Evolutionary conservation across 2,113 vertebrate species (phyloP).

Genomic region (Podarcis muralis): DNA sequence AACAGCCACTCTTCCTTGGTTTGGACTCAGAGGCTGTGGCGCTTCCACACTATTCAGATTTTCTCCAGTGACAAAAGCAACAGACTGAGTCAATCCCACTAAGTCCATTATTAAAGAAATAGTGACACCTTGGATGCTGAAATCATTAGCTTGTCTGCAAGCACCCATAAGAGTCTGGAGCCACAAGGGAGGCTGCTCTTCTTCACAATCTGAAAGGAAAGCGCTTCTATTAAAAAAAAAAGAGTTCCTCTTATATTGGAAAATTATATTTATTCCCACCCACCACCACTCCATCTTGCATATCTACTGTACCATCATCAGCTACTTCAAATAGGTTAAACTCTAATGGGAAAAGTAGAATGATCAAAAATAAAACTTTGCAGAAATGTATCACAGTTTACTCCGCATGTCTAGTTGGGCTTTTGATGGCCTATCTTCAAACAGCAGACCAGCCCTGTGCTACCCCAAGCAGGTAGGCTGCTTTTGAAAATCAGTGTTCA

Average conservation of each 20-base stretch:
- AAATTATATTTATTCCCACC: not conserved
- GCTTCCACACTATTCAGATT: conserved; percentile 82
- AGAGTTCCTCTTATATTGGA: not conserved
- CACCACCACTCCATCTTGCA: not conserved
- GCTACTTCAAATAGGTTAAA: not conserved
- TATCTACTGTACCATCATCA: not conserved
- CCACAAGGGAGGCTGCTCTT: conserved; percentile 87
- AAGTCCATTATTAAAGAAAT: conserved; percentile 97
- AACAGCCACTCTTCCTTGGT: conserved; percentile 95
- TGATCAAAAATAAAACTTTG: not conserved
- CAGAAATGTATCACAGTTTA: not conserved
- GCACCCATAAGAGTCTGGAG: conserved; percentile 95
- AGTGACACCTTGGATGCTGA: conserved; percentile 88
- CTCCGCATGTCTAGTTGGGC: no score
- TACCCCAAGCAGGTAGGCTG: no score
- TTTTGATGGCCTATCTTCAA: not conserved
- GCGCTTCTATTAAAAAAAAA: not conserved
- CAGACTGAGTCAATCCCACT: conserved; percentile 92
- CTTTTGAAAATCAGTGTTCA: not conserved
- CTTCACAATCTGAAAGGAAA: conserved; percentile 83
- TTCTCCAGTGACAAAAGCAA: conserved; percentile 91
- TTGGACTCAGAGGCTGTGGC: conserved; percentile 89
- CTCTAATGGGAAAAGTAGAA: not conserved
- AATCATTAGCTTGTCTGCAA: conserved; percentile 86
- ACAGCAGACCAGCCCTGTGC: not conserved